Conservation (phyloP, 2,113 vertebrate genomes). For the Taurulus bubalis region DNA sequence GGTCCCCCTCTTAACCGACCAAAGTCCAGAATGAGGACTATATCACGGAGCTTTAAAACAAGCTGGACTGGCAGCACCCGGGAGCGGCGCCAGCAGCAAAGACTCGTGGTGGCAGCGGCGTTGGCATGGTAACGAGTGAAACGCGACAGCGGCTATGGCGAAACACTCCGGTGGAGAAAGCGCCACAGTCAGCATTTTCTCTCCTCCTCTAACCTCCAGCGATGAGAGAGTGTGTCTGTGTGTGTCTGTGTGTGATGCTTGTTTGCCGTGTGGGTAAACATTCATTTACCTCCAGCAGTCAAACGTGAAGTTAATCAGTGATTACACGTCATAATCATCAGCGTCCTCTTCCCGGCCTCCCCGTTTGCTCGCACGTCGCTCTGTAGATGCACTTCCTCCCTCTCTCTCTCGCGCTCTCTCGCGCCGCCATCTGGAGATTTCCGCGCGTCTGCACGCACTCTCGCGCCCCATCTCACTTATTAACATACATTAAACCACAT, state of each 20-base stretch:
- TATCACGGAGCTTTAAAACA: not conserved
- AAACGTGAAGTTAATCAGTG: slow-evolving; percentile 82
- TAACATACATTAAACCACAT: slow-evolving; percentile 66
- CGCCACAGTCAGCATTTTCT: slow-evolving; percentile 72
- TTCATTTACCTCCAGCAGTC: slow-evolving; percentile 80
- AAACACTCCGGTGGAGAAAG: slow-evolving; percentile 45
- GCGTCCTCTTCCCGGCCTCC: slow-evolving; percentile 47
- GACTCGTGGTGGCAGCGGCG: slow-evolving; percentile 31
- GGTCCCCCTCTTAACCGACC: not conserved
- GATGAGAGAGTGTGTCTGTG: not conserved
- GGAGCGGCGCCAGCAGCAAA: slow-evolving; percentile 49
- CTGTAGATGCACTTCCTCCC: slow-evolving; percentile 44
- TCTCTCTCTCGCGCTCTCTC: not conserved
- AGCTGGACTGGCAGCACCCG: slow-evolving; percentile 41
- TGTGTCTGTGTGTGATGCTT: slow-evolving; percentile 29
- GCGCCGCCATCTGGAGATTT: slow-evolving; percentile 60
- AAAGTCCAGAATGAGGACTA: not conserved
- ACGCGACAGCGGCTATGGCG: slow-evolving; percentile 59
- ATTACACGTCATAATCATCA: slow-evolving; percentile 76
- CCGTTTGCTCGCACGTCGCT: slow-evolving; percentile 34
- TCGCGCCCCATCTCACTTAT: slow-evolving; percentile 36
- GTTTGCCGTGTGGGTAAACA: slow-evolving; percentile 81
- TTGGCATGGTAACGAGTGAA: slow-evolving; percentile 68
- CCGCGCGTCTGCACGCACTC: not conserved
- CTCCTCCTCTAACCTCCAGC: slow-evolving; percentile 56